These are phyloP conservation scores for Rhyacichthys aspro DNA, from an alignment of 2,797 vertebrate species.

Conservation along the genomic window DNA sequence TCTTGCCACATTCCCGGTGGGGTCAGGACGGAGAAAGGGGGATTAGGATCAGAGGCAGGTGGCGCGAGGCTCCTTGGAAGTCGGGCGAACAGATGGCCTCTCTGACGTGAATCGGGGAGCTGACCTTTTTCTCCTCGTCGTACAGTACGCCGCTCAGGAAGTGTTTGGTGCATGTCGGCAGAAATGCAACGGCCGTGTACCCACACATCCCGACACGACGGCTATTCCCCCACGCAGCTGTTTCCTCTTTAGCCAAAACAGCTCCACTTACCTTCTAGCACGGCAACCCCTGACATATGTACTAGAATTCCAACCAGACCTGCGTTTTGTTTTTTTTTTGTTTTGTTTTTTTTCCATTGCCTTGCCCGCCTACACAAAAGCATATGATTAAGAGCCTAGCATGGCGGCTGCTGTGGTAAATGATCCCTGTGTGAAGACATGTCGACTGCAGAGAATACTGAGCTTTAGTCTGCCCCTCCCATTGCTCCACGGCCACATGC, in stretches of 20 bases:
- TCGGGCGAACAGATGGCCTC: conserved; percentile 69
- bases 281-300: conserved; percentile 9
- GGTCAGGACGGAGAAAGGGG: conserved; percentile 57
- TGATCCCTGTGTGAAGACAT: conserved; percentile 69
- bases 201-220: neutral
- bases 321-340: too few species aligned
- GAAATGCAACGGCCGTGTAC: conserved; percentile 20
- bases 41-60: conserved; percentile 65
- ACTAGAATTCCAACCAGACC: conserved; percentile 14
- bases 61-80: conserved; percentile 45
- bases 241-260: conserved; percentile 16
- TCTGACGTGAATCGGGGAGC: conserved; percentile 49
- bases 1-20: conserved; percentile 34
- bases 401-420: conserved; percentile 65
- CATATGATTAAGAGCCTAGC: conserved; percentile 59
- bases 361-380: conserved; percentile 51
- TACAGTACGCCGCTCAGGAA: conserved; percentile 44
- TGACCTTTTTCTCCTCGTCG: conserved; percentile 62
- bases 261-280: conserved; percentile 21
- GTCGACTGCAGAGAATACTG: conserved; percentile 48
- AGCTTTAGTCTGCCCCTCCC: conserved; percentile 27
- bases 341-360: conserved; percentile 25
- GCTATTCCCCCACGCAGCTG: conserved; percentile 34
- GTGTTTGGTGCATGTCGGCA: conserved; percentile 42
- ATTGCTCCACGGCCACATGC: conserved; percentile 45